Percentiles rank a stretch among this genome's conserved stretches.
These are phyloP conservation scores for Planococcus citri DNA, from an alignment of 1,140 invertebrate species.

Conservation along the genomic window DNA sequence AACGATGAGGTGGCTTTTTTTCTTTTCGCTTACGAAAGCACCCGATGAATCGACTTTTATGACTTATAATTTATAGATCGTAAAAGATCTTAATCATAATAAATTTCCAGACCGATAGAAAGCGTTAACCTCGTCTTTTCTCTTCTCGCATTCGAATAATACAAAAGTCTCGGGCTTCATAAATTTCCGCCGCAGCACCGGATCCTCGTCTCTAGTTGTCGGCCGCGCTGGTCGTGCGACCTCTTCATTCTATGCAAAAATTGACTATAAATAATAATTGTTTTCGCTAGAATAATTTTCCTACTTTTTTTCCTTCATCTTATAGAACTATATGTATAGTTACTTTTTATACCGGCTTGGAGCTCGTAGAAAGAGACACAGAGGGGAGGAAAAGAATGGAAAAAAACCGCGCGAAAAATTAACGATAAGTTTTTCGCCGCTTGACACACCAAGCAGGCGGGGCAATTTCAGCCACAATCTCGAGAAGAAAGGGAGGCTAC, in stretches of 20 bases:
- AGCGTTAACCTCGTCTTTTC: not conserved
- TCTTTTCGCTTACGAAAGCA: not conserved
- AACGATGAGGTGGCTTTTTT: too few relatives aligned
- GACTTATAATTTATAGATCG: not conserved
- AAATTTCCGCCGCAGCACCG: not conserved
- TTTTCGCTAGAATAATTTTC: not conserved
- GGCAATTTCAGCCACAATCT: not conserved
- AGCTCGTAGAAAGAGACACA: too few relatives aligned
- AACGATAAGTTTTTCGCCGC: not conserved
- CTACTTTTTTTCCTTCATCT: not conserved
- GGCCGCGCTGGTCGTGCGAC: not conserved
- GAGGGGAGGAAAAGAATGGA: too few relatives aligned
- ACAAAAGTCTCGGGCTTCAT: not conserved
- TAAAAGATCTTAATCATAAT: constrained; percentile 8
- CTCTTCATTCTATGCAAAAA: not conserved
- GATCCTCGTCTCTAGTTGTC: too few relatives aligned
- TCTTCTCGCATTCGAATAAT: too few relatives aligned
- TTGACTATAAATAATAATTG: constrained; percentile 1
- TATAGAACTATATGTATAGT: too few relatives aligned
- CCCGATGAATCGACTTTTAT: not conserved
- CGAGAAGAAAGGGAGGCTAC: too few relatives aligned
- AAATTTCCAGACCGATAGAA: not conserved
- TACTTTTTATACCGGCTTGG: not conserved
- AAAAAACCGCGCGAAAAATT: constrained; percentile 1
- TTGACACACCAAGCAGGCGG: too few relatives aligned